phyloP scores from a whole-genome alignment of 1,140 invertebrate genomes.

The Lethocerus indicus region DNA sequence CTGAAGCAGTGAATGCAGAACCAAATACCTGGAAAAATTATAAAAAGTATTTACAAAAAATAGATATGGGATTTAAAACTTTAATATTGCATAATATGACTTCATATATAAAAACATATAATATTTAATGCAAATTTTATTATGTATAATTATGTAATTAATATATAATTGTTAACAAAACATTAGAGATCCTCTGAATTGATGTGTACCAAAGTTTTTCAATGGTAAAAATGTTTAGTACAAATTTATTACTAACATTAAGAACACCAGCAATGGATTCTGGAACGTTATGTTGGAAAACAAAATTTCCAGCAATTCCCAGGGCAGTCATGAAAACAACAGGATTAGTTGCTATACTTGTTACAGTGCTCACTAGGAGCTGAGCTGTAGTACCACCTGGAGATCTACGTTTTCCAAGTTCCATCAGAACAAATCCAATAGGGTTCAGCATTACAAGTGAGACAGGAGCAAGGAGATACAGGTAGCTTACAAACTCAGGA shows the following conservation, averaged over 20 bases:
- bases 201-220: too few species aligned
- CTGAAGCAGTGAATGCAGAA: constrained; percentile 76
- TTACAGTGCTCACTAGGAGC: neutral
- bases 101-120: too few species aligned
- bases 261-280: constrained; percentile 54
- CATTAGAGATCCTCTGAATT: too few species aligned
- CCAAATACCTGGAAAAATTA: constrained; percentile 46
- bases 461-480: constrained; percentile 89
- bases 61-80: too few species aligned
- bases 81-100: too few species aligned
- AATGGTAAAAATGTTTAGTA: too few species aligned
- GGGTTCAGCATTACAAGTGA: constrained; percentile 86
- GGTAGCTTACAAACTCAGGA: constrained; percentile 76
- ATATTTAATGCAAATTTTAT: too few species aligned
- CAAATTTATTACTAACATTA: constrained; percentile 37
- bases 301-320: constrained; percentile 71
- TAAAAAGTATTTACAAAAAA: constrained; percentile 5
- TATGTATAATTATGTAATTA: too few species aligned
- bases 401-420: constrained; percentile 38
- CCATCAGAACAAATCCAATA: constrained; percentile 77
- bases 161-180: too few species aligned
- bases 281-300: constrained; percentile 63
- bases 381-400: neutral
- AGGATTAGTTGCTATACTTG: constrained; percentile 61
- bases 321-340: constrained; percentile 85